These are phyloP conservation scores for Palaemon carinicauda DNA, from an alignment of 1,140 invertebrate genomes.

Conservation along the genomic window DNA sequence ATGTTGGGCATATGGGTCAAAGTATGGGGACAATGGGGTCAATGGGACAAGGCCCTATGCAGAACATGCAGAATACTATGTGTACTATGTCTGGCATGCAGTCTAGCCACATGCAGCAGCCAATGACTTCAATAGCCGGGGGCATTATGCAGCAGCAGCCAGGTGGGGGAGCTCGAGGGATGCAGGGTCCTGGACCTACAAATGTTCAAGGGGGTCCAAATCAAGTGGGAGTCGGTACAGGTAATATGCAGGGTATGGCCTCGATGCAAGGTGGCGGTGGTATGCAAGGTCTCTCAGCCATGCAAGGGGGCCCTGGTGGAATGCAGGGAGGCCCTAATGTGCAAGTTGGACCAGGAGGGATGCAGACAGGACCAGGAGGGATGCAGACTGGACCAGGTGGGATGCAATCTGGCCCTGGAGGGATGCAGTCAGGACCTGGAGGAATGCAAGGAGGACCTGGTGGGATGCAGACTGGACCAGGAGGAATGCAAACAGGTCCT, in stretches of 20 bases:
- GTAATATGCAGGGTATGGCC: constrained; percentile 14
- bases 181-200: constrained; percentile 6
- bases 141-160: constrained; percentile 44
- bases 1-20: constrained; percentile 24
- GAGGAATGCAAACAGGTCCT: constrained; percentile 23
- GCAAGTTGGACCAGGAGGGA: constrained; percentile 17
- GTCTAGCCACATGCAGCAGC: constrained; percentile 46
- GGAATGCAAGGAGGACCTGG: constrained; percentile 24
- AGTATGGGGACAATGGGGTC: not conserved
- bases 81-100: not conserved
- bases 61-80: not conserved
- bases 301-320: constrained; percentile 21
- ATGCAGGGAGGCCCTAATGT: constrained; percentile 37
- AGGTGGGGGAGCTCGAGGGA: constrained; percentile 16
- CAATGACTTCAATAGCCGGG: constrained; percentile 39
- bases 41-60: constrained; percentile 4
- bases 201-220: constrained; percentile 28
- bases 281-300: constrained; percentile 34
- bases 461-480: constrained; percentile 12
- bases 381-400: constrained; percentile 28
- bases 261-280: constrained; percentile 30
- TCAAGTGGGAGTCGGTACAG: not conserved
- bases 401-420: not conserved
- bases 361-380: constrained; percentile 34
- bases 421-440: constrained; percentile 34